Percentiles rank a stretch among this genome's conserved stretches.
Conservation (phyloP, 1,140 invertebrate species). For the Panonychus citri region DNA sequence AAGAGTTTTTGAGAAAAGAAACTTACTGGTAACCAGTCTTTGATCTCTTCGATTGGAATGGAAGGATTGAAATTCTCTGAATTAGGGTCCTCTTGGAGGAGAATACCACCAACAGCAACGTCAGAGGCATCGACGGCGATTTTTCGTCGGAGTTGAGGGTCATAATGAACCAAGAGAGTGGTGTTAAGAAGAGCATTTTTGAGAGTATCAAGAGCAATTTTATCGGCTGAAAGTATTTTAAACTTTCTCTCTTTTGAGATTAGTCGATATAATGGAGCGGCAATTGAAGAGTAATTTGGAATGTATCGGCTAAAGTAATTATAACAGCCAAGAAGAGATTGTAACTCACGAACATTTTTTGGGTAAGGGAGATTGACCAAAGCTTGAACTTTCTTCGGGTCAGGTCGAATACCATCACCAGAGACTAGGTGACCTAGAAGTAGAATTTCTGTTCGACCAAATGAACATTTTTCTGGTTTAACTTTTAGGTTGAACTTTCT, state of each 20-base stretch:
- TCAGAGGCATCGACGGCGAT: constrained; percentile 20
- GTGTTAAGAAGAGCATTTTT: not conserved
- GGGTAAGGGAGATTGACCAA: not conserved
- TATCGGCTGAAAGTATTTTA: not conserved
- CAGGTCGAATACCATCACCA: constrained; percentile 11
- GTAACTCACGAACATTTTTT: not conserved
- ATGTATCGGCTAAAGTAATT: not conserved
- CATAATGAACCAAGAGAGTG: not conserved
- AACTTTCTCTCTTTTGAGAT: constrained; percentile 10
- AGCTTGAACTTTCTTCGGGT: not conserved
- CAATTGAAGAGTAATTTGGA: constrained; percentile 12
- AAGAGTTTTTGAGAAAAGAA: constrained; percentile 23
- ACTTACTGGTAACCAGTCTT: constrained; percentile 15
- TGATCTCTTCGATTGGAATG: not conserved
- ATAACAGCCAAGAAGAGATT: not conserved
- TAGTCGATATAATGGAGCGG: constrained; percentile 19
- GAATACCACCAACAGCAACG: constrained; percentile 15
- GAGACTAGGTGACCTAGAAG: constrained; percentile 17
- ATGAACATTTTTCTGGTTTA: constrained; percentile 10
- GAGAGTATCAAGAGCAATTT: not conserved
- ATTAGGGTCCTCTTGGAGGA: constrained; percentile 13
- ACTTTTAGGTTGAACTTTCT: constrained; percentile 9
- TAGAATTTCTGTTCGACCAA: not conserved
- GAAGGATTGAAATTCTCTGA: too few species aligned
- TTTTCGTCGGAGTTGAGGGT: constrained; percentile 1